Evolutionary conservation across 2,888 invertebrate genomes (phyloP).

Genomic region (Auanema freiburgensis): DNA sequence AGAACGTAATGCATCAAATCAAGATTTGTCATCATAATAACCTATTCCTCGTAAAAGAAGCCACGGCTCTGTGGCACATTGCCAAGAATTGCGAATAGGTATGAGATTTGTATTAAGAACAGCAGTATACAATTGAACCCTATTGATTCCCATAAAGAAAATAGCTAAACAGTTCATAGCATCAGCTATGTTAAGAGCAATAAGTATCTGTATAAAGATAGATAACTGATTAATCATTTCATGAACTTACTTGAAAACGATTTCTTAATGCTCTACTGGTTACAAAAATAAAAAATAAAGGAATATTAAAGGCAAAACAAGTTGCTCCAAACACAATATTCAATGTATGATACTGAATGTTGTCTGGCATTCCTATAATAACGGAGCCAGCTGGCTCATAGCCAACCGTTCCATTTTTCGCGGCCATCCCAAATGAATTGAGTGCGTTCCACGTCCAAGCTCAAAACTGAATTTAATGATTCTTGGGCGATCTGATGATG

Average conservation of each 20-base stretch:
- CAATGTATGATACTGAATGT: conserved; percentile 11
- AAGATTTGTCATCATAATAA: conserved; percentile 10
- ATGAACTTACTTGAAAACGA: conserved; percentile 1
- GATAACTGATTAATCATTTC: too few species aligned
- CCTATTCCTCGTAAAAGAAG: conserved; percentile 39
- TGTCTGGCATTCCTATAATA: background rate
- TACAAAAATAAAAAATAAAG: conserved; percentile 28
- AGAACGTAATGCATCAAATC: too few species aligned
- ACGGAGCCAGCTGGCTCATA: too few species aligned
- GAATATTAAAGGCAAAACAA: conserved; percentile 31
- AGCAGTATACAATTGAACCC: conserved; percentile 36
- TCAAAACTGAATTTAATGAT: too few species aligned
- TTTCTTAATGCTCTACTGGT: conserved; percentile 19
- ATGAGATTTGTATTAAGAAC: conserved; percentile 24
- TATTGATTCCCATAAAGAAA: conserved; percentile 46
- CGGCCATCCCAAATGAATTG: too few species aligned
- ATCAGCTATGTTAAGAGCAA: conserved; percentile 43
- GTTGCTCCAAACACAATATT: conserved; percentile 35
- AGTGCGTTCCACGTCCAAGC: too few species aligned
- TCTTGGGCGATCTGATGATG: too few species aligned
- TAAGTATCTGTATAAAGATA: conserved; percentile 36
- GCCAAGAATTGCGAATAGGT: conserved; percentile 30
- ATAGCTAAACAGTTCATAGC: conserved; percentile 44
- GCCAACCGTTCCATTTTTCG: too few species aligned
- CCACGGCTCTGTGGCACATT: conserved; percentile 44